These are phyloP conservation scores for Clepsis dumicolana DNA, from an alignment of 2,888 invertebrate genomes.

Conservation along the genomic window DNA sequence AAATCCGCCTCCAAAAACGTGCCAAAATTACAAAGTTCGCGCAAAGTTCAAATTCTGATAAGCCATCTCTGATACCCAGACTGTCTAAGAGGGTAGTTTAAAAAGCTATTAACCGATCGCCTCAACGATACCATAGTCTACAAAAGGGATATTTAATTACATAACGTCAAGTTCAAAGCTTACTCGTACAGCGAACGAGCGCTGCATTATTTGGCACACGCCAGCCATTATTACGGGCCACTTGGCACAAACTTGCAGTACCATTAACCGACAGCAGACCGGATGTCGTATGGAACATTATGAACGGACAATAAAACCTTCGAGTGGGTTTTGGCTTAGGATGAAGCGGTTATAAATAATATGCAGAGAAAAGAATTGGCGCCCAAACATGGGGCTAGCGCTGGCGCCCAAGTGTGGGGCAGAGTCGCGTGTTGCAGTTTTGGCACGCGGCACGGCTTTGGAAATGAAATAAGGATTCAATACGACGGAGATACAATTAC, in stretches of 20 bases:
- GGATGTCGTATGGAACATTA: constrained; percentile 80
- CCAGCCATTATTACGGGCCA: constrained; percentile 69
- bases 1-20: not conserved
- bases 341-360: constrained; percentile 40
- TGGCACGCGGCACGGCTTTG: constrained; percentile 7
- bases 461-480: not conserved
- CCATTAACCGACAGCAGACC: constrained; percentile 81
- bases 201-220: constrained; percentile 75
- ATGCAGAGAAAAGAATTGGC: constrained; percentile 54
- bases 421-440: constrained; percentile 7
- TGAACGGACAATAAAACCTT: constrained; percentile 80
- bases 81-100: not conserved
- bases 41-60: not conserved
- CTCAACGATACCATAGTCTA: constrained; percentile 5
- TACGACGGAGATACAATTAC: not conserved
- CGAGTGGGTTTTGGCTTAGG: constrained; percentile 60
- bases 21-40: not conserved
- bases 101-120: constrained; percentile 2
- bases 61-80: not conserved
- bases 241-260: constrained; percentile 72
- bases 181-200: constrained; percentile 51
- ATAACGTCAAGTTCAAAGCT: constrained; percentile 39
- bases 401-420: constrained; percentile 33
- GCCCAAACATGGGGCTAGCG: constrained; percentile 60
- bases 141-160: constrained; percentile 35